phyloP scores from a whole-genome alignment of 2,113 vertebrate species.

The Mesitornis unicolor region DNA sequence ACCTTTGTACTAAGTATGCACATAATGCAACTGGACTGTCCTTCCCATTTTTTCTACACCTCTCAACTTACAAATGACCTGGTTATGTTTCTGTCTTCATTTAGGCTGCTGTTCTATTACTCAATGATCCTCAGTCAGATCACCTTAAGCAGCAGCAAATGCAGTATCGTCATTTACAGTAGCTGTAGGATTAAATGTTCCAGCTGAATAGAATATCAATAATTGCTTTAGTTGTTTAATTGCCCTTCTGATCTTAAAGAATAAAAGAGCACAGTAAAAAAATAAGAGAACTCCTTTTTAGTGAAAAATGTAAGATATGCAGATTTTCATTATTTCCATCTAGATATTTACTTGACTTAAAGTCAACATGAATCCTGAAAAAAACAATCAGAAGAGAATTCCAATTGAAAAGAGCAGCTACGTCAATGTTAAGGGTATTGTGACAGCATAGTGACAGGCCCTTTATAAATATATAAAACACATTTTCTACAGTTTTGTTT shows the following conservation, averaged over 20 bases:
- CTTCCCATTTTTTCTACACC: not conserved
- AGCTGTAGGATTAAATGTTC: constrained; percentile 10
- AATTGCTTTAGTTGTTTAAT: not conserved
- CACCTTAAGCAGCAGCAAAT: constrained; percentile 32
- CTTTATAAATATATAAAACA: not conserved
- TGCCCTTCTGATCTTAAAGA: not conserved
- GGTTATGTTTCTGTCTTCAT: no score
- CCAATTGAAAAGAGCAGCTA: not conserved
- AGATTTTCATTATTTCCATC: not conserved
- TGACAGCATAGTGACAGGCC: not conserved
- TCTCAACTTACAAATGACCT: not conserved
- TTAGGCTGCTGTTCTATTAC: no score
- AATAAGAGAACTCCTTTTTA: not conserved
- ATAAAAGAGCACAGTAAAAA: not conserved
- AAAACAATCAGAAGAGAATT: not conserved
- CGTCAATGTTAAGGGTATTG: not conserved
- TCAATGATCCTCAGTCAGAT: no score
- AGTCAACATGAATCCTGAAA: not conserved
- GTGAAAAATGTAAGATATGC: not conserved
- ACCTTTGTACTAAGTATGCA: not conserved
- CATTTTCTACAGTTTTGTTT: not conserved
- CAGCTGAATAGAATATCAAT: not conserved
- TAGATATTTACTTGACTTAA: not conserved
- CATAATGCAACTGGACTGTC: not conserved
- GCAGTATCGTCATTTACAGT: constrained; percentile 25